Base-by-base conservation (phyloP, 2,113 vertebrate genomes). In the Peucedramus taeniatus region DNA sequence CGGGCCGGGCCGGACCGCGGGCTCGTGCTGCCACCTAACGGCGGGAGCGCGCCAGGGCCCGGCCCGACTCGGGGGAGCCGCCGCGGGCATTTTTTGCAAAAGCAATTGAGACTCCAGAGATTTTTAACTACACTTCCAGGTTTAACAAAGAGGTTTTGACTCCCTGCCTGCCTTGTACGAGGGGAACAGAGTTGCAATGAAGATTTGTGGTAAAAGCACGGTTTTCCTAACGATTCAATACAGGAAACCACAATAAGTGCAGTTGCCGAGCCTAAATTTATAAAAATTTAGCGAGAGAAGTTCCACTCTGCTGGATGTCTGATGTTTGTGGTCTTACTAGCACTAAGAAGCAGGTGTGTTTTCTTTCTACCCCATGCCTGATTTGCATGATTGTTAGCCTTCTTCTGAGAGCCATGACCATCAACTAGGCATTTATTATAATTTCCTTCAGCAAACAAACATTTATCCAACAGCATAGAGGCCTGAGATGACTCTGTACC, bases 11-110 rank as follows among this genome's bases (percentile, higher is more conserved):
- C 2, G 70, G 70, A 40, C 5, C 63, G 7, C 13, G 31, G 39
- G 68, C 59, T 60, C 8, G 27, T 95, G 93, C 96, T 94, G 95
- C 96, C 96, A 92, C n/a, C 97, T 97, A 65, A 18, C 18, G 87
- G 71, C 56, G 56, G 56, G 63, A 90, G 71, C 15, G 79, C 71
- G 63, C 33, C 87, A 56, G 26, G 39, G 31, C 87, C 45, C 47
- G 21, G n/a, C 74, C 39, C 16, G 7, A 5, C 37, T 7, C 37
- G 45, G 13, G 35, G 24, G 26, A 64, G 40, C 56, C 4, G 69
- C 60, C 7, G 20, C 51, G 24, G 61, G 39, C 17, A 19, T 42
- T 8, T 60, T 1, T 4, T 7, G 49, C 40, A n/a, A 87, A 69
- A 47, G 66, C 54, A 37, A 7, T 2, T 1, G 7, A 56, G 16